Conservation (phyloP, 2,888 invertebrate species). For the Caenorhabditis sulstoni region DNA sequence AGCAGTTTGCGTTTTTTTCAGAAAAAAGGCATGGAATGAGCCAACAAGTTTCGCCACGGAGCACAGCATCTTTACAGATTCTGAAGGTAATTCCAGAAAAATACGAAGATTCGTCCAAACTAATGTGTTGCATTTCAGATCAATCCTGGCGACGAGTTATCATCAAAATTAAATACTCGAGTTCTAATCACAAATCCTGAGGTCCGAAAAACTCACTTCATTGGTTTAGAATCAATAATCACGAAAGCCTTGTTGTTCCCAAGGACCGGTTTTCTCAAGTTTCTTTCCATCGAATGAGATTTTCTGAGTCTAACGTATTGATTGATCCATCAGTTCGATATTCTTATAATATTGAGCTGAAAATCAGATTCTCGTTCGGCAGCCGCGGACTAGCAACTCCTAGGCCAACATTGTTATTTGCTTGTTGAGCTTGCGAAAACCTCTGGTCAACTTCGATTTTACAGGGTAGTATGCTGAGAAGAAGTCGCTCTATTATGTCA, state of each 20-base stretch:
- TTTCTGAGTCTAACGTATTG: no score
- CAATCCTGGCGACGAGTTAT: slow-evolving; percentile 43
- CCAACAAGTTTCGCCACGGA: slow-evolving; percentile 49
- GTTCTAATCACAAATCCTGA: slow-evolving; percentile 58
- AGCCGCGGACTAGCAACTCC: not conserved
- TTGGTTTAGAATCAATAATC: no score
- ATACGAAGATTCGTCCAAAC: no score
- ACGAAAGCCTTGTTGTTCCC: no score
- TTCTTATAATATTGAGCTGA: no score
- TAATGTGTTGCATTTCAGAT: no score
- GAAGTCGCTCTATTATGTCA: slow-evolving; percentile 67
- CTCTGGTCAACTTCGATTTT: slow-evolving; percentile 4
- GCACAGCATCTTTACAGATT: slow-evolving; percentile 30
- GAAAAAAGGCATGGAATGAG: slow-evolving; percentile 52
- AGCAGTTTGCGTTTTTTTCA: not conserved
- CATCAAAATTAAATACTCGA: slow-evolving; percentile 43
- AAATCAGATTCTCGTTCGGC: no score
- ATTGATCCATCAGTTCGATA: no score
- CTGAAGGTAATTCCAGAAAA: slow-evolving; percentile 24
- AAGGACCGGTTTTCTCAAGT: not conserved
- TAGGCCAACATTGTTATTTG: not conserved
- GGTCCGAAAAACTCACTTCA: slow-evolving; percentile 41
- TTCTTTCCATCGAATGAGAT: no score
- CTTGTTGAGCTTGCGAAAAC: not conserved
- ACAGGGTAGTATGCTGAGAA: slow-evolving; percentile 67